phyloP scores from a whole-genome alignment of 2,113 vertebrate genomes.

The Neolamprologus devosi region DNA sequence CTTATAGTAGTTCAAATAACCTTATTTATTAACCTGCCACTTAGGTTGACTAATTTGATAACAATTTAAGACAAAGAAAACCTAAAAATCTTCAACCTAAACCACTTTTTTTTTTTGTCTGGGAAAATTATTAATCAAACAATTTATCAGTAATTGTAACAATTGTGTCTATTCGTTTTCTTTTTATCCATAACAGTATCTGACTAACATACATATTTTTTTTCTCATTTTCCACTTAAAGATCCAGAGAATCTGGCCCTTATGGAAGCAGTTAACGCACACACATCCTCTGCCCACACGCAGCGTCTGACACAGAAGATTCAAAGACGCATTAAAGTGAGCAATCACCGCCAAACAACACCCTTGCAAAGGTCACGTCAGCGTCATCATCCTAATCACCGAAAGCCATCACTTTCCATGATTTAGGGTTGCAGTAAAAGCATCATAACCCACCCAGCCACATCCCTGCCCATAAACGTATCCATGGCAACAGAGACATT shows the following conservation, averaged over 20 bases:
- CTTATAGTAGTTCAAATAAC: background rate
- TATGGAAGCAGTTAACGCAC: background rate
- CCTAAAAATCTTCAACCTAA: background rate
- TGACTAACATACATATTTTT: background rate
- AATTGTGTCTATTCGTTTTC: background rate
- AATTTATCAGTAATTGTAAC: background rate
- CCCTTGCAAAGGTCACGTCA: slow-evolving; percentile 59
- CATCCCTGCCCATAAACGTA: slow-evolving; percentile 38
- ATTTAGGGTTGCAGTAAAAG: slow-evolving; percentile 57
- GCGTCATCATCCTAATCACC: slow-evolving; percentile 57
- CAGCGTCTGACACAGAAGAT: background rate
- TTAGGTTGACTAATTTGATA: background rate
- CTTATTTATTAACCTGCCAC: background rate
- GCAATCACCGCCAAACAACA: slow-evolving; percentile 45
- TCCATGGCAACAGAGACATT: slow-evolving; percentile 49
- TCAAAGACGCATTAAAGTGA: slow-evolving; percentile 52
- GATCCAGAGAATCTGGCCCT: background rate
- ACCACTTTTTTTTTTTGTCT: background rate
- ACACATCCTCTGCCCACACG: background rate
- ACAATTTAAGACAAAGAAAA: background rate
- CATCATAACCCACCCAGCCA: slow-evolving; percentile 26
- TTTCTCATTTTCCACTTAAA: background rate
- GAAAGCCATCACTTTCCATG: slow-evolving; percentile 32
- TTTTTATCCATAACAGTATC: background rate
- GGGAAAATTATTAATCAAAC: background rate